Conservation (phyloP, 1,140 invertebrate species). For the Diachasma alloeum region DNA sequence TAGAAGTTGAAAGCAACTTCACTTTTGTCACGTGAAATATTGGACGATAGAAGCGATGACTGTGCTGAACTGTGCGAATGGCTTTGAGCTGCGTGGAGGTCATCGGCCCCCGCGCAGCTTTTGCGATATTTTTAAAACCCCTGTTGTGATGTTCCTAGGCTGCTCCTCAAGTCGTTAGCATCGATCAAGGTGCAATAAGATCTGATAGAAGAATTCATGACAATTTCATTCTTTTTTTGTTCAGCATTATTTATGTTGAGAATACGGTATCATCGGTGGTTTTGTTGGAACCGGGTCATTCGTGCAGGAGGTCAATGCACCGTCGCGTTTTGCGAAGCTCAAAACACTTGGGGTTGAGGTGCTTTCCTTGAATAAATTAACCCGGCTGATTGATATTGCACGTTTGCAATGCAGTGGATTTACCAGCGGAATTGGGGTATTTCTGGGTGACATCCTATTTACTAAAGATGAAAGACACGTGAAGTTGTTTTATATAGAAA, state of each 20-base stretch:
- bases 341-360: background rate
- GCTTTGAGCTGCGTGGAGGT: background rate
- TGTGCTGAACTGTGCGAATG: background rate
- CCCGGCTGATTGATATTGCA: background rate
- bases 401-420: background rate
- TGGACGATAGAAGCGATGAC: background rate
- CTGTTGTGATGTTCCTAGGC: background rate
- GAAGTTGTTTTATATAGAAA: too few species aligned
- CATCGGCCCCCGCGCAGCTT: background rate
- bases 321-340: background rate
- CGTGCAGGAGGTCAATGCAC: conserved; percentile 21
- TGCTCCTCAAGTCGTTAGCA: background rate
- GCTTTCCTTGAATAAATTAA: conserved; percentile 13
- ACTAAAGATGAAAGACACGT: too few species aligned
- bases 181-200: conserved; percentile 18
- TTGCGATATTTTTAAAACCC: conserved; percentile 13
- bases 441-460: background rate
- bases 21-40: background rate
- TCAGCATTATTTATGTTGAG: background rate
- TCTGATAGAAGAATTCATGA: conserved; percentile 7
- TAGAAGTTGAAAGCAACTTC: background rate
- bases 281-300: conserved; percentile 4
- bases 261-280: background rate
- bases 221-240: background rate
- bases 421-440: background rate